Base-by-base conservation (phyloP, 2,113 vertebrate genomes). In the Chinchilla lanigera region DNA sequence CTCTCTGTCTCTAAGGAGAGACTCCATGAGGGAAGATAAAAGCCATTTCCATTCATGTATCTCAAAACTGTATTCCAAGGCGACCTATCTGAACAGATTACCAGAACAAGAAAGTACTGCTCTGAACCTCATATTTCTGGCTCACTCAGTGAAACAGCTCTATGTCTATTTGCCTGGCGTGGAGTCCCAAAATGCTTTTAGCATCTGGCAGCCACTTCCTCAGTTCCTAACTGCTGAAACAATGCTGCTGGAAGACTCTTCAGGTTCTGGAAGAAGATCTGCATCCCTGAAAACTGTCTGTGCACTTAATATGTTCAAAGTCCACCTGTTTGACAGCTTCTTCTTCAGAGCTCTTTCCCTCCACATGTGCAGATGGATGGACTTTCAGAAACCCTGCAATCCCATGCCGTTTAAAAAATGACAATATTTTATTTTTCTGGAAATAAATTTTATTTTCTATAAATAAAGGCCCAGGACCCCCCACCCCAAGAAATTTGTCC, bases 101-200 rank as follows among this genome's bases (percentile, higher is more conserved):
- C 52, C 54, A 86, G 60, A 60, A 60, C 28, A 52, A 81, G 8
- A 54, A 77, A 78, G 81, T 22, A 1, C 52, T 19, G 17, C 85
- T 93, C 67, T 84, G 30, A 63, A 19, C n/a, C n/a, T 92, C 30
- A 52, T 65, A 20, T 78, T 58, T 88, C 26, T 73, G 58, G 50
- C 60, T 90, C 78, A 63, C 60, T 88, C 90, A 90, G 65, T 50
- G 54, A 71, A 86, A 81, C 41, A 86, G 63, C 67, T 97, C 63
- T 54, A 16, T 20, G 60, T 82, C 83, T 89, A 1, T 94, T 86
- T 94, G 8, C 47, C 94, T 97, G 97, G 96, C 94, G 92, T 90
- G 7, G 85, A 88, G 58, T 89, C 60, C 52, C 87, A 50, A 95
- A 97, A 92, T 94, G 97, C 95, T 97, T 97, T 97, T 96, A 97